phyloP scores from a whole-genome alignment of 2,888 invertebrate species.

The Danaus chrysippus region DNA sequence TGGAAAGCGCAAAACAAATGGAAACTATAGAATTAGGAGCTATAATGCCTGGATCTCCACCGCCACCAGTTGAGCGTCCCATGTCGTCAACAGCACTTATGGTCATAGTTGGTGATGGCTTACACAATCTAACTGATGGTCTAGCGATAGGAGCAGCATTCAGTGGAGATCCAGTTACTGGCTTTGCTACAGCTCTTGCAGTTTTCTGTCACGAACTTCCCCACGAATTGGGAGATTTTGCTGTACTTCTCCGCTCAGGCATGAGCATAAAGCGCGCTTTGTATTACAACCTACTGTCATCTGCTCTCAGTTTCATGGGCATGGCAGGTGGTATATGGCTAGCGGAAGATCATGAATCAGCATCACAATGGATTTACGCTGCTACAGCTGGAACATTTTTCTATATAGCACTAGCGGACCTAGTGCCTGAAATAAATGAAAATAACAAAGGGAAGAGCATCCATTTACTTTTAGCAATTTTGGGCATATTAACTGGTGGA shows the following conservation, averaged over 20 bases:
- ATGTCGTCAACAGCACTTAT: conserved; percentile 86
- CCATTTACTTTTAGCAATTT: conserved; percentile 80
- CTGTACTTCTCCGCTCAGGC: conserved; percentile 86
- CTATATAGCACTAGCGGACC: conserved; percentile 88
- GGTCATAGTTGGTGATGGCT: conserved; percentile 88
- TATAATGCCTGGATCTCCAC: conserved; percentile 79
- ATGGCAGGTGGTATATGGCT: conserved; percentile 85
- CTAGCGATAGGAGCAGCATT: conserved; percentile 90
- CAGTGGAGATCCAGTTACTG: conserved; percentile 84
- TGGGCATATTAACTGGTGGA: conserved; percentile 83
- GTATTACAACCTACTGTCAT: conserved; percentile 86
- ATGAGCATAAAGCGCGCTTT: conserved; percentile 85
- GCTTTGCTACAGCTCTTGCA: conserved; percentile 87
- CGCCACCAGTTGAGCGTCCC: conserved; percentile 69
- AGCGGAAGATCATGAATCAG: conserved; percentile 83
- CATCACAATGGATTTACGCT: conserved; percentile 88
- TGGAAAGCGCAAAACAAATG: conserved; percentile 63
- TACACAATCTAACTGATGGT: conserved; percentile 90
- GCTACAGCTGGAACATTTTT: conserved; percentile 89
- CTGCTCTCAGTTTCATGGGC: conserved; percentile 86
- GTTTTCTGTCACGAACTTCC: conserved; percentile 90
- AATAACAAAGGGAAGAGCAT: conserved; percentile 74
- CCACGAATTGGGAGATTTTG: conserved; percentile 90
- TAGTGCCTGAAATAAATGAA: conserved; percentile 82
- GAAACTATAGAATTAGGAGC: conserved; percentile 77